Percentiles rank a stretch among this genome's conserved stretches.
phyloP scores from a whole-genome alignment of 2,888 invertebrate genomes.

The Branchipolynoe longqiensis region DNA sequence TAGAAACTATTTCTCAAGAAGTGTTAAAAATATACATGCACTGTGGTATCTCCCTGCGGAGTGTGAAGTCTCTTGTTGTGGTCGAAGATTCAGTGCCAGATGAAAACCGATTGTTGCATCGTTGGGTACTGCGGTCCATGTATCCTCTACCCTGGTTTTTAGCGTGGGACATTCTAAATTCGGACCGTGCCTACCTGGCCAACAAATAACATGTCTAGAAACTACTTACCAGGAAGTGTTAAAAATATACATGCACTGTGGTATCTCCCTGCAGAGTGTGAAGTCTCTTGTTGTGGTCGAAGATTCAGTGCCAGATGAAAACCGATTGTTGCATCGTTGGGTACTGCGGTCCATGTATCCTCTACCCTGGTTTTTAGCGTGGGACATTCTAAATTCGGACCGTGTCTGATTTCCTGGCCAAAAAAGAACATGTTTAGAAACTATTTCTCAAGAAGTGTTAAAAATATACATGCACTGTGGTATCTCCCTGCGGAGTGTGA shows the following conservation, averaged over 20 bases:
- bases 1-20: too few relatives aligned
- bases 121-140: too few relatives aligned
- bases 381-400: background rate
- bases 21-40: too few relatives aligned
- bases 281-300: conserved; percentile 6
- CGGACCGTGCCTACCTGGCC: background rate
- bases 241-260: conserved; percentile 2
- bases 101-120: too few relatives aligned
- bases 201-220: too few relatives aligned
- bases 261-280: conserved; percentile 11
- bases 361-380: background rate
- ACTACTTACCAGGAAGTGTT: background rate
- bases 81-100: background rate
- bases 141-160: too few relatives aligned
- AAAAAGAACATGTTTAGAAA: background rate
- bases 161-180: too few relatives aligned
- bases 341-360: background rate
- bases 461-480: conserved; percentile 11
- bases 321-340: conserved; percentile 3
- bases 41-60: too few relatives aligned
- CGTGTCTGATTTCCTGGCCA: background rate
- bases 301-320: conserved; percentile 27
- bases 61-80: too few relatives aligned
- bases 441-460: background rate
- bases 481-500: conserved; percentile 4